Evolutionary conservation across 2,888 invertebrate species (phyloP), one percentile per base, ranked within the genome.

Genomic region (Neoscelio sp.): DNA sequence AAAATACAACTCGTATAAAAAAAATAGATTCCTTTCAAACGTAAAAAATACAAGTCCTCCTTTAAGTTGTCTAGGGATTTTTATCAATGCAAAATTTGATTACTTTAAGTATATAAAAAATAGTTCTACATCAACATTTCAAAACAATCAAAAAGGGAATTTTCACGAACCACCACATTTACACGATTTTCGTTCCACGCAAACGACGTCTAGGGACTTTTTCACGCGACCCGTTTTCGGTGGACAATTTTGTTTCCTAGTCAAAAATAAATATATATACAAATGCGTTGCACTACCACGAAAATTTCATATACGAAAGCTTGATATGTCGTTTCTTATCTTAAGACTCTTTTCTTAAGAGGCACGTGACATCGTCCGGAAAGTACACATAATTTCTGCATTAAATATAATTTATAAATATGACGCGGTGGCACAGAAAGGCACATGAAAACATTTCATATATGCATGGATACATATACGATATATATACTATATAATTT

Each of bases 401-500:
- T 78, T 83, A 82, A 81, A 82, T 83, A 80, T 56, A 46, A 60
- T 64, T 80, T 26, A 52, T 67, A 75, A 67, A 67, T 67, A 67
- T 56, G 33, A 79, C 46, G 74, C 68, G 30, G 78, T 40, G 77
- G 78, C 76, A 84, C 73, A 68, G 75, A 54, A 84, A 85, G 84
- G 83, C 83, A 83, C 83, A 78, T 78, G 67, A 58, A 80, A 80
- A 77, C 79, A 82, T 70, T 78, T 67, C 54, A 48, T 50, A 50
- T 67, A 56, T 60, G 67, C 40, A 60, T 12, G 6, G 28, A 35
- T 75, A 75, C 74, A 67, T 75, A 52, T 75, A 42, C 18, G 67
- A 67, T 75, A 67, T 60, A 75, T 54, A 60, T 33, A 40, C 23
- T 58, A 33, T n/a, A n/a, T 60, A 42, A 42, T 52, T 60, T 20